Evolutionary conservation across 2,113 vertebrate species (phyloP).

Genomic region (Datnioides undecimradiatus): DNA sequence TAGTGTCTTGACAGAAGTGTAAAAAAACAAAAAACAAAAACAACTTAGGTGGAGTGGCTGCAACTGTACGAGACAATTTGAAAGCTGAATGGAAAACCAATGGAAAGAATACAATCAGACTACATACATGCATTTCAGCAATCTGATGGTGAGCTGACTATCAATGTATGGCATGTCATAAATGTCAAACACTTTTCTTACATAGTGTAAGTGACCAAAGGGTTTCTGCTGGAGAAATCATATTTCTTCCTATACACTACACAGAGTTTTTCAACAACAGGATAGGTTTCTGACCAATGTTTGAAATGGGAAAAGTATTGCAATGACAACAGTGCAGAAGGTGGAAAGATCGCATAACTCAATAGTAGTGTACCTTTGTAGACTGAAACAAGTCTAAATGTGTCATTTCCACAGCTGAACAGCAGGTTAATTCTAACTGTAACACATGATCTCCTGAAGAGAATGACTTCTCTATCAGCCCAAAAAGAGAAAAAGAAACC

Average conservation of each 20-base stretch:
- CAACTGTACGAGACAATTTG: constrained; percentile 6
- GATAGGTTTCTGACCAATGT: not conserved
- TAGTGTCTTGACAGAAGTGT: constrained; percentile 11
- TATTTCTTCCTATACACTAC: no score
- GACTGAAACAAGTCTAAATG: not conserved
- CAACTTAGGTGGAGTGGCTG: constrained; percentile 18
- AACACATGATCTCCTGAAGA: constrained; percentile 4
- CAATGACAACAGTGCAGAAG: not conserved
- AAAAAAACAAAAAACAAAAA: no score
- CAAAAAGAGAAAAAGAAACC: not conserved
- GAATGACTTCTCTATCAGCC: not conserved
- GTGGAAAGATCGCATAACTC: not conserved
- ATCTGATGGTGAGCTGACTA: constrained; percentile 13
- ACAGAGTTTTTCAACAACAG: constrained; percentile 17
- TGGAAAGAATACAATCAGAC: constrained; percentile 8
- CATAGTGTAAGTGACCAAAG: not conserved
- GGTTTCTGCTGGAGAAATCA: constrained; percentile 27
- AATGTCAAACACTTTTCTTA: constrained; percentile 32
- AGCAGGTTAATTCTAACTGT: not conserved
- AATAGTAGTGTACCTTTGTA: not conserved
- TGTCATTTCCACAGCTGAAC: not conserved
- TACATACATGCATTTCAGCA: not conserved
- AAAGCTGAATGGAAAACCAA: constrained; percentile 29
- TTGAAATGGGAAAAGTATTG: constrained; percentile 3
- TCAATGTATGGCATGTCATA: constrained; percentile 2